These are phyloP conservation scores for Anser cygnoides DNA, from an alignment of 2,113 vertebrate species.

Conservation along the genomic window DNA sequence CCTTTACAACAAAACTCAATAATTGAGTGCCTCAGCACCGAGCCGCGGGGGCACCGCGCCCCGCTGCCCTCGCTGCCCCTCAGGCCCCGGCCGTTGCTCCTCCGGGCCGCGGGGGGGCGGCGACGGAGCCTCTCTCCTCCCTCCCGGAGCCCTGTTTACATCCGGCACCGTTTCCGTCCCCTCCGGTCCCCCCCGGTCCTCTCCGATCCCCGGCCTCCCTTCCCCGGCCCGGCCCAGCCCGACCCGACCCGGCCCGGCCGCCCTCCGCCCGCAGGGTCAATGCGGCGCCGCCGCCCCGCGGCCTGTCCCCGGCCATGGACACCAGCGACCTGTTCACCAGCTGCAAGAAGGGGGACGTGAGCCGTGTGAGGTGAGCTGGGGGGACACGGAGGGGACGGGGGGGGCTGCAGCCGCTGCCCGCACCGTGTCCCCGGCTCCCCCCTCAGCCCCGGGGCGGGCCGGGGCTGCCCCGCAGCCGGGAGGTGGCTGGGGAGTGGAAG, in stretches of 20 bases:
- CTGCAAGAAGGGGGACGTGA: constrained; percentile 94
- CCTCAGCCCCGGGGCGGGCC: neutral
- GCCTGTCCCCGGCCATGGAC: constrained; percentile 84
- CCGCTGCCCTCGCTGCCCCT: too few species aligned
- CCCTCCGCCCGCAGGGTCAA: constrained; percentile 13
- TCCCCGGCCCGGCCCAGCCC: too few species aligned
- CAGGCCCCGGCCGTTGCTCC: neutral
- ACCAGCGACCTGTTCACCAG: constrained; percentile 92
- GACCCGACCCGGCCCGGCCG: neutral
- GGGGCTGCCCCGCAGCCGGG: neutral
- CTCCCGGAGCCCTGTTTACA: constrained; percentile 15
- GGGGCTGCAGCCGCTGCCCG: too few species aligned
- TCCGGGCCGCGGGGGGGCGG: neutral
- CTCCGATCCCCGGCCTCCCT: too few species aligned
- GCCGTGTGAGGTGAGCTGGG: constrained; percentile 88
- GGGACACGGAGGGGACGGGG: too few species aligned
- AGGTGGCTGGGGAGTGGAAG: accelerated
- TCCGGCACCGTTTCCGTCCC: neutral
- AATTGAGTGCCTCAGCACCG: constrained; percentile 28
- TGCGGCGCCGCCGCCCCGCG: constrained; percentile 52
- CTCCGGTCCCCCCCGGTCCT: too few species aligned
- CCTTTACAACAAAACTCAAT: constrained; percentile 58
- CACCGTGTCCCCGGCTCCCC: neutral
- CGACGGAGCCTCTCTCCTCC: neutral
- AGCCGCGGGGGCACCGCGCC: accelerated